These are phyloP conservation scores for Balanococcus diminutus DNA, from an alignment of 2,888 invertebrate genomes.

Conservation along the genomic window DNA sequence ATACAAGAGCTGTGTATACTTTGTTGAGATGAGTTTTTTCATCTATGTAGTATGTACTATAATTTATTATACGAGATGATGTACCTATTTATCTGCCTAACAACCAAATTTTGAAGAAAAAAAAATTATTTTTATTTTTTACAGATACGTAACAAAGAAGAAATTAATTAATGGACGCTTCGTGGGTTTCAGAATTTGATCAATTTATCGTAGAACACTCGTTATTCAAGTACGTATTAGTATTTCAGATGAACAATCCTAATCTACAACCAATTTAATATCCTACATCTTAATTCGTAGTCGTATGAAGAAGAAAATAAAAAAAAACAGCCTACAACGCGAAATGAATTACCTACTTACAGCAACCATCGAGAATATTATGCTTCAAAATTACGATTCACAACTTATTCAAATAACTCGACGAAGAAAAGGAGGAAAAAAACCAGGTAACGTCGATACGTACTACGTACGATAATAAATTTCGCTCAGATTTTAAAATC, in stretches of 20 bases:
- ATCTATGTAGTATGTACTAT: too few species aligned
- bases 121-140: neutral
- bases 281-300: neutral
- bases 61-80: neutral
- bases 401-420: neutral
- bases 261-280: neutral
- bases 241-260: neutral
- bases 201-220: neutral
- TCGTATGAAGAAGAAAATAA: neutral
- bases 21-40: neutral
- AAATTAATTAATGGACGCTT: neutral
- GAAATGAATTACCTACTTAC: neutral
- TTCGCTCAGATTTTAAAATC: slow-evolving; percentile 9
- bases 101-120: neutral
- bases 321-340: neutral
- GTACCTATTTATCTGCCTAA: too few species aligned
- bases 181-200: neutral
- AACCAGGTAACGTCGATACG: neutral
- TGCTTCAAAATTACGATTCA: neutral
- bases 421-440: neutral
- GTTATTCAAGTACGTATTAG: neutral
- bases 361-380: neutral
- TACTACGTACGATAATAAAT: neutral
- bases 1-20: neutral
- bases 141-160: neutral